phyloP scores from a whole-genome alignment of 2,113 vertebrate genomes.

The Embiotoca jacksoni region DNA sequence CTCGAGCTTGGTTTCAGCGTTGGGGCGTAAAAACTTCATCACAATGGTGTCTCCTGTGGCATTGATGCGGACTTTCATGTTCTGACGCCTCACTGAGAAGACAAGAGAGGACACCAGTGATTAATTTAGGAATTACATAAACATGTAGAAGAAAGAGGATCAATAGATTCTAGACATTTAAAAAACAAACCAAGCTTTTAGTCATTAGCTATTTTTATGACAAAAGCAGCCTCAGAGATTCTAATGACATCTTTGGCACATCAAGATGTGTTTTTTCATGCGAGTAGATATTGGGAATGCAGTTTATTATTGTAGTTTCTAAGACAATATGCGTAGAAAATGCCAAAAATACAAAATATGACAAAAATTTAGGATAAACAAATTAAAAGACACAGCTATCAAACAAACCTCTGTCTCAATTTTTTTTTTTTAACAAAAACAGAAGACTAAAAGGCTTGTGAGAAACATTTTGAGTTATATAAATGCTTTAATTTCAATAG shows the following conservation, averaged over 20 bases:
- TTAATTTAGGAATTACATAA: neutral
- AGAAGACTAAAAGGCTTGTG: neutral
- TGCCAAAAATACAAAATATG: neutral
- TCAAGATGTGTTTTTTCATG: neutral
- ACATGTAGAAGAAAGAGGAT: neutral
- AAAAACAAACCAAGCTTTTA: too few relatives aligned
- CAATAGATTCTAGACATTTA: too few relatives aligned
- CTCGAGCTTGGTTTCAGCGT: constrained; percentile 88
- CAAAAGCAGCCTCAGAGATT: neutral
- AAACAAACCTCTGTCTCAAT: too few relatives aligned
- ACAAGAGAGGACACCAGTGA: constrained; percentile 15
- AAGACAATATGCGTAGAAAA: neutral
- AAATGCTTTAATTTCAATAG: constrained; percentile 8
- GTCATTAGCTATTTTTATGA: neutral
- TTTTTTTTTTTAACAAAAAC: neutral
- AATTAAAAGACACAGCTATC: neutral
- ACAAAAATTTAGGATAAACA: neutral
- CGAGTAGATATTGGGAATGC: neutral
- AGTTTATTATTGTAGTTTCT: neutral
- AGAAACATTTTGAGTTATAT: neutral
- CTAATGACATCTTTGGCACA: neutral
- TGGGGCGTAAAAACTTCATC: constrained; percentile 91
- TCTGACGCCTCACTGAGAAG: constrained; percentile 89
- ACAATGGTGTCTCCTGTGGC: constrained; percentile 92
- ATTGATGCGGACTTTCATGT: constrained; percentile 93